phyloP scores from a whole-genome alignment of 2,797 vertebrate species.

The Echeneis naucrates region DNA sequence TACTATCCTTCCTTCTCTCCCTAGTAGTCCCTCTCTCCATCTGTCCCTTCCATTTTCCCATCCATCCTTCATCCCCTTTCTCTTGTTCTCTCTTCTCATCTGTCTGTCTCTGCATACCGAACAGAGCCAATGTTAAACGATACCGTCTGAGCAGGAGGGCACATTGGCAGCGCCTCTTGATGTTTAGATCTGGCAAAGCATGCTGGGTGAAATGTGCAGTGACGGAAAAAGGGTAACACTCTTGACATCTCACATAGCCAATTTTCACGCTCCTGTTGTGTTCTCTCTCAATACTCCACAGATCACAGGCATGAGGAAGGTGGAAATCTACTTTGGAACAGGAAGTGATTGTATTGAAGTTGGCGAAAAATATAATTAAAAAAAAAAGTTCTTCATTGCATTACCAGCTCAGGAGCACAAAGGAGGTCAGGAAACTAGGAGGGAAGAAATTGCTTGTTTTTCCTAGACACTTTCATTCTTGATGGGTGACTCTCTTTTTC shows the following conservation, averaged over 20 bases:
- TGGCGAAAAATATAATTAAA: conserved; percentile 32
- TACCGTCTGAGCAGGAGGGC: conserved; percentile 48
- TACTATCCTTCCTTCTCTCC: conserved; percentile 46
- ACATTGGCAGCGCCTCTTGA: conserved; percentile 45
- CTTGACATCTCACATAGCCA: conserved; percentile 64
- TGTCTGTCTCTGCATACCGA: conserved; percentile 58
- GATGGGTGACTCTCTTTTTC: conserved; percentile 48
- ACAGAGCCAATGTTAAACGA: conserved; percentile 60
- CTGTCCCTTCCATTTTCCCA: conserved; percentile 55
- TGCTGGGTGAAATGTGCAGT: conserved; percentile 59
- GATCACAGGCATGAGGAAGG: conserved; percentile 58
- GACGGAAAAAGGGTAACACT: conserved; percentile 54
- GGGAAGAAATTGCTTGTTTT: conserved; percentile 50
- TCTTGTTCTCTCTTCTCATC: conserved; percentile 36
- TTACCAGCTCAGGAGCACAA: conserved; percentile 34
- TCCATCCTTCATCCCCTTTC: conserved; percentile 58
- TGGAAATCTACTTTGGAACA: conserved; percentile 50
- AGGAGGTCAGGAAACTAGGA: conserved; percentile 48
- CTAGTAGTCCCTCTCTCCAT: conserved; percentile 57
- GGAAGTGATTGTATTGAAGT: conserved; percentile 35
- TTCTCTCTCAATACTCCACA: conserved; percentile 62
- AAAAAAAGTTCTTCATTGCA: conserved; percentile 5
- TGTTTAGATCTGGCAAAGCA: conserved; percentile 52
- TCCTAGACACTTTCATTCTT: conserved; percentile 54
- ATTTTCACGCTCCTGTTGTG: conserved; percentile 67